Evolutionary conservation across 2,888 invertebrate genomes (phyloP), one percentile per base, ranked within the genome.

Genomic region (Strigamia transsilvanica): DNA sequence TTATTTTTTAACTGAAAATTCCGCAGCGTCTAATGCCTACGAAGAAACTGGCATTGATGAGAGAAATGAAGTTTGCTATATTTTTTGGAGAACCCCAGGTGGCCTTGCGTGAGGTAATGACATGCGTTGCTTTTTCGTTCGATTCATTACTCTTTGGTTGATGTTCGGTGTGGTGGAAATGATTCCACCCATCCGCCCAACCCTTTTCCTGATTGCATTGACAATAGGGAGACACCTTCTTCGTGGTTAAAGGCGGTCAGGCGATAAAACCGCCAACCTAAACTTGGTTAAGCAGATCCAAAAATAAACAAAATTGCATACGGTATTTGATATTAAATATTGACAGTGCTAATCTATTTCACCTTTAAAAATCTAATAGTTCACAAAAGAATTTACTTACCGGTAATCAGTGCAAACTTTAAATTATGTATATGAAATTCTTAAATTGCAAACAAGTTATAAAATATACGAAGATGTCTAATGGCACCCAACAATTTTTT

Each of bases 101-200:
- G 73, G 73, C 73, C 27, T 73, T 32, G 73, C 32, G 13, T 73
- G 32, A 73, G 73, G 73, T 73, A 73, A 73, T 73, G 73, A 73
- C 73, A 73, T 73, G 73, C 73, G 73, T 73, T 73, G 73, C 73
- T 27, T 73, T 27, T 73, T 73, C 73, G 27, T 73, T 73, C 73
- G 73, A 73, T 73, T 73, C 73, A 73, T 73, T 73, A 73, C 73
- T 73, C 73, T 73, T 73, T 73, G 73, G 73, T 73, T 73, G 73
- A 73, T 27, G 73, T n/a, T 73, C 73, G 73, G 27, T 73, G 73
- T 73, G 73, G 73, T 73, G 73, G 73, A 73, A 73, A 73, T 73
- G 73, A 73, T 73, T 73, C 73, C 73, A 73, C 73, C 73, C 73
- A 73, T 73, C 73, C 73, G 73, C 73, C 73, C 73, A 73, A 73